Conservation (phyloP, 2,888 invertebrate species). For the Drosophila cognata region DNA sequence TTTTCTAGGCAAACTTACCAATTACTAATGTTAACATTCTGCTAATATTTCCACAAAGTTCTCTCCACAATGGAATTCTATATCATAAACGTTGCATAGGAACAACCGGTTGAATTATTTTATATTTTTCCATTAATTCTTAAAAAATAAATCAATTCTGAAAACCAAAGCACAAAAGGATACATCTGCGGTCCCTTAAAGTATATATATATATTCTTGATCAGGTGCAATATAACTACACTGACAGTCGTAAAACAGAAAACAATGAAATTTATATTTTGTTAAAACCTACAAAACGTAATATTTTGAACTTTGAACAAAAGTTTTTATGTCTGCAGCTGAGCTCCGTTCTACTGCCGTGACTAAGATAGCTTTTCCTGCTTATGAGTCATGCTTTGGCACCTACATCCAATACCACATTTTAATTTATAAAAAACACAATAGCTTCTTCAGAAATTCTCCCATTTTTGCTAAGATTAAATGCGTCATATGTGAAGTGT, state of each 20-base stretch:
- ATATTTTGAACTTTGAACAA: background rate
- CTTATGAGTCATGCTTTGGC: background rate
- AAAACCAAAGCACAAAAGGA: background rate
- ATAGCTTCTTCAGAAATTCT: background rate
- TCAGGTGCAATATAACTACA: background rate
- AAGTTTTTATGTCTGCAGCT: background rate
- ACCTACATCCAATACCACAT: background rate
- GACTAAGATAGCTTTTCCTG: background rate
- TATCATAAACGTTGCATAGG: background rate
- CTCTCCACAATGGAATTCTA: background rate
- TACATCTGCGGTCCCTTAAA: background rate
- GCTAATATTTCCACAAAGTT: background rate
- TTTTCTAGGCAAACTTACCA: background rate
- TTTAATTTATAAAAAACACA: background rate
- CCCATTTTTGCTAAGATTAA: conserved; percentile 35
- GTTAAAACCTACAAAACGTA: background rate
- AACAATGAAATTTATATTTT: background rate
- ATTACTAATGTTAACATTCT: background rate
- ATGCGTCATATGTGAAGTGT: conserved; percentile 8
- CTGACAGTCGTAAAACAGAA: background rate
- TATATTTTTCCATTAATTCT: background rate
- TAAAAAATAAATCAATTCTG: background rate
- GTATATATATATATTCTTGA: background rate
- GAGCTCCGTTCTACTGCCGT: background rate
- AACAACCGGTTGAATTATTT: background rate